Percentiles rank a stretch among this genome's conserved stretches.
These are phyloP conservation scores for Andrena hattorfiana DNA, from an alignment of 2,888 invertebrate species.

Conservation along the genomic window DNA sequence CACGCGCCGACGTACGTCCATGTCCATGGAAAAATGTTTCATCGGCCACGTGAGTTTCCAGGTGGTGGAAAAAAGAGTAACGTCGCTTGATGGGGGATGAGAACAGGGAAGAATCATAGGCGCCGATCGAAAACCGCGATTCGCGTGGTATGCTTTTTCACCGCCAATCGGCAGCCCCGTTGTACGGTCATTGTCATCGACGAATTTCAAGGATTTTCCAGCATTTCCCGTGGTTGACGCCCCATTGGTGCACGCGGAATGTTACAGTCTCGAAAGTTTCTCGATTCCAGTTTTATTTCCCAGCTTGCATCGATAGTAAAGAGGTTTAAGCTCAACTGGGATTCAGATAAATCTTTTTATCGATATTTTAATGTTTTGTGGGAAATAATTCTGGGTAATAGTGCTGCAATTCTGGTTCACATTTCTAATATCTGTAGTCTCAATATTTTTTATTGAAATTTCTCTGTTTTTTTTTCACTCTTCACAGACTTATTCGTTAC, in stretches of 20 bases:
- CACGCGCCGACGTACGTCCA: slow-evolving; percentile 65
- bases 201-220: slow-evolving; percentile 62
- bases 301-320: background rate
- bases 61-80: slow-evolving; percentile 32
- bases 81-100: slow-evolving; percentile 4
- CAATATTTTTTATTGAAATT: too few relatives aligned
- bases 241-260: slow-evolving; percentile 2
- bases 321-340: too few relatives aligned
- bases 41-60: slow-evolving; percentile 66
- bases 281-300: background rate
- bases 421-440: too few relatives aligned
- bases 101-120: slow-evolving; percentile 39
- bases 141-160: slow-evolving; percentile 59
- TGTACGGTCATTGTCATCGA: slow-evolving; percentile 57
- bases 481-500: too few relatives aligned
- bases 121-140: slow-evolving; percentile 64
- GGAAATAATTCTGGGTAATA: too few relatives aligned
- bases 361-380: too few relatives aligned
- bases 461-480: too few relatives aligned
- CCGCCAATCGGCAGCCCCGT: slow-evolving; percentile 59
- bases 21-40: slow-evolving; percentile 72
- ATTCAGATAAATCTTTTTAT: too few relatives aligned
- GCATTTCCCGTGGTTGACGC: slow-evolving; percentile 16
- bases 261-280: slow-evolving; percentile 6
- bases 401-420: too few relatives aligned